These are phyloP conservation scores for Nibea coibor DNA, from an alignment of 2,113 vertebrate species.

Conservation along the genomic window DNA sequence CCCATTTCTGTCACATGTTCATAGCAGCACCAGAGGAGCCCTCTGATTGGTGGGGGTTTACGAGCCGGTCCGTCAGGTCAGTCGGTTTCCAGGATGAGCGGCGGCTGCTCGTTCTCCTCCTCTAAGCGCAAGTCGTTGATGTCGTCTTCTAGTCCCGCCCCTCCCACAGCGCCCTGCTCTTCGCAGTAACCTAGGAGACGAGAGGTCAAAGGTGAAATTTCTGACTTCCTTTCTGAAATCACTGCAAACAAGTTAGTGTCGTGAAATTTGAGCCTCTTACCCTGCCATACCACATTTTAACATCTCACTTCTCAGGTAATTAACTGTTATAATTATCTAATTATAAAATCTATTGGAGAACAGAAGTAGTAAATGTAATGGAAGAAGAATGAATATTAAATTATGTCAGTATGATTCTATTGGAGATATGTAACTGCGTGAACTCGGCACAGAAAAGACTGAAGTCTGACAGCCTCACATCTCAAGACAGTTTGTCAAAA, in stretches of 20 bases:
- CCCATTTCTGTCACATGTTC: constrained; percentile 85
- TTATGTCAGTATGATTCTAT: too few species aligned
- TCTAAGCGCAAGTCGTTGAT: constrained; percentile 89
- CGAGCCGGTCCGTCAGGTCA: constrained; percentile 79
- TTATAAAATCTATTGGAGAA: not conserved
- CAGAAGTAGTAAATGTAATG: not conserved
- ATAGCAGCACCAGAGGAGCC: constrained; percentile 90
- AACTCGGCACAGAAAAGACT: not conserved
- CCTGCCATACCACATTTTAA: not conserved
- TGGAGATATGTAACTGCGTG: not conserved
- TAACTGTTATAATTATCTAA: not conserved
- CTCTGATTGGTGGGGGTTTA: constrained; percentile 78
- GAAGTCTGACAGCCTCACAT: too few species aligned
- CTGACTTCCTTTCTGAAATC: not conserved
- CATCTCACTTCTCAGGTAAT: not conserved
- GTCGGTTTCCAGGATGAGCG: constrained; percentile 96
- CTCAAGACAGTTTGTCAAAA: too few species aligned
- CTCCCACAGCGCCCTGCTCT: constrained; percentile 94
- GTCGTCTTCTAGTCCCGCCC: constrained; percentile 92
- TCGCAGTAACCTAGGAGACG: constrained; percentile 88
- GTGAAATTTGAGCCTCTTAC: not conserved
- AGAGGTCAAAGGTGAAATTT: constrained; percentile 29
- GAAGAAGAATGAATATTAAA: not conserved
- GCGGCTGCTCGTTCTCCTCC: constrained; percentile 97
- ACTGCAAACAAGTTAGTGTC: not conserved